These are phyloP conservation scores for Danio rerio DNA, from an alignment of 2,113 vertebrate genomes.

Conservation along the genomic window GRCz12tu NC_133189.1:36922501-36923000, in stretches of 20 bases:
- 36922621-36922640: constrained; percentile 35
- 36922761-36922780: background rate
- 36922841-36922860: background rate
- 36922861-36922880: background rate
- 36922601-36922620: constrained; percentile 48
- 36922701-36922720: constrained; percentile 14
- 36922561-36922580: background rate
- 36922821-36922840: background rate
- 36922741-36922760: background rate
- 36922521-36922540: background rate
- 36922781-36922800: background rate
- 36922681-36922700: constrained; percentile 29
- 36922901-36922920: background rate
- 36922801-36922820: background rate
- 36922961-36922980: too few species aligned
- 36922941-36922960: too few species aligned
- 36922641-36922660: constrained; percentile 46
- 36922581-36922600: constrained; percentile 9
- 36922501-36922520: background rate
- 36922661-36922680: constrained; percentile 35
- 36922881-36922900: background rate
- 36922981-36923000: too few species aligned
- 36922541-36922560: background rate
- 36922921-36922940: background rate
- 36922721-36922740: background rate